Evolutionary conservation across 2,797 vertebrate species (phyloP).

Genomic region (Rhinophrynus dorsalis): DNA sequence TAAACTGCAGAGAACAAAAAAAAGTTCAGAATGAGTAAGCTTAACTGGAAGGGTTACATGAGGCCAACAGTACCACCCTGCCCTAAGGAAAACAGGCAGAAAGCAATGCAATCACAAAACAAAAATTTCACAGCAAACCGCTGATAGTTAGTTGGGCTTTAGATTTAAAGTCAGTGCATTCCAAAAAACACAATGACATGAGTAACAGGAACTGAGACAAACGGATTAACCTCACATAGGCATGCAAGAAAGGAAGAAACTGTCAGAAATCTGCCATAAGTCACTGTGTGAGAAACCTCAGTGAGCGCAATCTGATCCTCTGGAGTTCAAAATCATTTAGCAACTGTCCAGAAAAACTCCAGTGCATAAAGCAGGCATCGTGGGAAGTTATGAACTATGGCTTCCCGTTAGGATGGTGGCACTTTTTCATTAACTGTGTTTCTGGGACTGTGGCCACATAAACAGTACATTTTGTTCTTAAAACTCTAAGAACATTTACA

Average conservation of each 20-base stretch:
- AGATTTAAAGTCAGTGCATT: constrained; percentile 7
- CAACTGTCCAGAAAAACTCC: not conserved
- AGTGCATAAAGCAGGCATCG: not conserved
- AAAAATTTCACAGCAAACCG: constrained; percentile 29
- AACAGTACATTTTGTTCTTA: constrained; percentile 23
- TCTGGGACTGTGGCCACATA: not conserved
- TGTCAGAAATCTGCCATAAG: constrained; percentile 18
- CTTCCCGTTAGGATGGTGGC: constrained; percentile 1
- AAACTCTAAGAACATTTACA: not conserved
- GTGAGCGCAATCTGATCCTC: not conserved
- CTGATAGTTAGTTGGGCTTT: constrained; percentile 21
- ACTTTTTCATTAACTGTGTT: not conserved
- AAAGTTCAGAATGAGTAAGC: constrained; percentile 39
- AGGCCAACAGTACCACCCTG: constrained; percentile 23
- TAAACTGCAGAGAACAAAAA: constrained; percentile 64
- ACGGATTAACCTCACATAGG: constrained; percentile 14
- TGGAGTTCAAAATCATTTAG: not conserved
- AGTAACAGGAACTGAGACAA: constrained; percentile 30
- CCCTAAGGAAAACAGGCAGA: constrained; percentile 31
- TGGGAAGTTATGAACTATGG: constrained; percentile 6
- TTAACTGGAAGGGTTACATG: constrained; percentile 25
- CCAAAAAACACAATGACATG: constrained; percentile 25
- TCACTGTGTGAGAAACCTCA: constrained; percentile 5
- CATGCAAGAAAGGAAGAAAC: constrained; percentile 5
- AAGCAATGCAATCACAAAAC: constrained; percentile 33